These are phyloP conservation scores for Argyrosomus japonicus DNA, from an alignment of 2,113 vertebrate genomes.

Conservation along the genomic window DNA sequence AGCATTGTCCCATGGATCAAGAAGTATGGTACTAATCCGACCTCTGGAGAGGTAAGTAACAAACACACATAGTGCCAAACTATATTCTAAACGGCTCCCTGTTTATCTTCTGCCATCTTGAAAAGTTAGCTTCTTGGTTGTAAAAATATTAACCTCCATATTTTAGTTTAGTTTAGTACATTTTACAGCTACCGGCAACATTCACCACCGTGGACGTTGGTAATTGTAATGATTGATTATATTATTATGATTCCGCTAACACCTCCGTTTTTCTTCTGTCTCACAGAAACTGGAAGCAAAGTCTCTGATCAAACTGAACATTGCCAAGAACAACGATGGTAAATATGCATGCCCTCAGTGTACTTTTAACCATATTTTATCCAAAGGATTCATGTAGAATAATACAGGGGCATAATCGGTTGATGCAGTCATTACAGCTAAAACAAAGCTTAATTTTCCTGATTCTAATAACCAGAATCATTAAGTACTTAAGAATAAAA, in stretches of 20 bases:
- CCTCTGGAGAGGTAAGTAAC: slow-evolving; percentile 90
- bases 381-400: rapidly evolving
- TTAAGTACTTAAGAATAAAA: background rate
- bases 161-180: background rate
- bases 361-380: background rate
- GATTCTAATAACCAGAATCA: background rate
- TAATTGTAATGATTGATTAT: background rate
- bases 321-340: slow-evolving; percentile 96
- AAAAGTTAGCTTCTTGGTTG: background rate
- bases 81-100: no score
- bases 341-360: slow-evolving; percentile 49
- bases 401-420: background rate
- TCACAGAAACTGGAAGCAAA: slow-evolving; percentile 94
- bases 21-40: slow-evolving; percentile 95
- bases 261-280: slow-evolving; percentile 25
- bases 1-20: slow-evolving; percentile 98
- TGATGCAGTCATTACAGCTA: rapidly evolving
- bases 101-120: background rate
- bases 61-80: background rate
- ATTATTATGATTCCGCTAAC: background rate
- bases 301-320: slow-evolving; percentile 94
- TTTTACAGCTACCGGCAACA: background rate
- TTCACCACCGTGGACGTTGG: background rate
- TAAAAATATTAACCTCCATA: background rate
- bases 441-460: background rate